Base-by-base conservation (phyloP, 2,888 invertebrate genomes). In the Quadroppia sp. region DNA sequence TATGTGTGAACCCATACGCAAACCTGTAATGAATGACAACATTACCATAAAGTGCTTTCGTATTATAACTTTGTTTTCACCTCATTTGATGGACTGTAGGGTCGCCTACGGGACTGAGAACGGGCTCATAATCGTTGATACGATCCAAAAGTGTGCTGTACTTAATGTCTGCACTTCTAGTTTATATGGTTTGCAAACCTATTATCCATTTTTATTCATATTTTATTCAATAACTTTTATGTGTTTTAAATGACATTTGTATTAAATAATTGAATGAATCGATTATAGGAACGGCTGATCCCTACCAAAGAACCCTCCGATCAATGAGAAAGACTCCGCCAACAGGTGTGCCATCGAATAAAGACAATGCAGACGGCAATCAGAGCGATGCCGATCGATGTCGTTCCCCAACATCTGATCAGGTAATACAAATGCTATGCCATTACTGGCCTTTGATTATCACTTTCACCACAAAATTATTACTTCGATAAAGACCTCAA, bases 21-120 rank as follows among this genome's bases (percentile, higher is more conserved):
- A 96, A 96, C 84, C 87, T 99, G 97, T 97, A 85, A 90, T 64
- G 15, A 71, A 30, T n/a, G n/a, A n/a, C n/a, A n/a, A n/a, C 36
- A 40, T 69, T 69, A 69, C 20, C 71, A 30, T 20, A 28, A n/a
- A 36, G 36, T 36, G 36, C 36, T 36, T 36, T 11, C 11, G 6
- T 4, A 20, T 23, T n/a, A 50, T 32, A 59, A 59, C 28, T 61
- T 17, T 64, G 40, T 40, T 40, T 20, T 32, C 61, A 6, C 3
- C 3, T 48, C 20, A 9, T 3, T 15, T 59, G n/a, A 15, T 28
- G 23, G 23, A 15, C 59, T 59, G 61, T 85, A 97, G 97, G 82
- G 88, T 98, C 89, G 93, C 95, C 81, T 97, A 95, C 86, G 97
- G 97, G 81, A 96, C 94, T 83, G 96, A 97, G 85, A 90, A 91